A percentile compares a stretch with the other conserved stretches of the same genome.
Conservation (phyloP, 2,888 invertebrate species). For the Platycheirus albimanus region DNA sequence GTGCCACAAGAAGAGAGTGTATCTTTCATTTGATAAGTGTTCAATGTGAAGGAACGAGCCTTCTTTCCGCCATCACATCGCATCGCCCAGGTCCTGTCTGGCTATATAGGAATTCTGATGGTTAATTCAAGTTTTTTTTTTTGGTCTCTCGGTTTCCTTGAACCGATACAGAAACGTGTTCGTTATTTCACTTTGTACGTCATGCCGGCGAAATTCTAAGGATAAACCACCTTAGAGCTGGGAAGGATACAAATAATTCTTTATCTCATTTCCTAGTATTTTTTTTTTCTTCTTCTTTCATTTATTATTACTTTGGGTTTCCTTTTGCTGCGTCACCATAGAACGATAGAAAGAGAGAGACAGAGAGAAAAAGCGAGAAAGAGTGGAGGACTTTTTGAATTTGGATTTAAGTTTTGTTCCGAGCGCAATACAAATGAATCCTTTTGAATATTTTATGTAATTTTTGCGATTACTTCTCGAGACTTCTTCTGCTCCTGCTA, state of each 20-base stretch:
- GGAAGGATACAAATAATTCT: slow-evolving; percentile 42
- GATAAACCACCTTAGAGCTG: slow-evolving; percentile 33
- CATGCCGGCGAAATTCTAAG: slow-evolving; percentile 34
- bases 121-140: slow-evolving; percentile 63
- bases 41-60: slow-evolving; percentile 23
- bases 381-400: slow-evolving; percentile 16
- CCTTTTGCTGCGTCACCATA: not conserved
- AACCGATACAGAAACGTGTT: not conserved
- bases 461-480: slow-evolving; percentile 68
- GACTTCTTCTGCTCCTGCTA: slow-evolving; percentile 16
- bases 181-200: slow-evolving; percentile 13
- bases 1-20: slow-evolving; percentile 34
- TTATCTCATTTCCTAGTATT: slow-evolving; percentile 25
- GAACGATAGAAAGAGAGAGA: too few species aligned
- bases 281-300: slow-evolving; percentile 10
- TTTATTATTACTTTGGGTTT: slow-evolving; percentile 21
- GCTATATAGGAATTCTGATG: slow-evolving; percentile 37
- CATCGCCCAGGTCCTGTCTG: slow-evolving; percentile 1
- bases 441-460: slow-evolving; percentile 74
- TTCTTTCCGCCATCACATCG: too few species aligned
- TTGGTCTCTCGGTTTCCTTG: slow-evolving; percentile 1
- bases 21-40: slow-evolving; percentile 65
- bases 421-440: slow-evolving; percentile 59
- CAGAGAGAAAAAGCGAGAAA: not conserved
- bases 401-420: slow-evolving; percentile 10